Percentiles rank a stretch among this genome's conserved stretches.
phyloP scores from a whole-genome alignment of 1,140 invertebrate species.

The Zaprionus camerounensis region DNA sequence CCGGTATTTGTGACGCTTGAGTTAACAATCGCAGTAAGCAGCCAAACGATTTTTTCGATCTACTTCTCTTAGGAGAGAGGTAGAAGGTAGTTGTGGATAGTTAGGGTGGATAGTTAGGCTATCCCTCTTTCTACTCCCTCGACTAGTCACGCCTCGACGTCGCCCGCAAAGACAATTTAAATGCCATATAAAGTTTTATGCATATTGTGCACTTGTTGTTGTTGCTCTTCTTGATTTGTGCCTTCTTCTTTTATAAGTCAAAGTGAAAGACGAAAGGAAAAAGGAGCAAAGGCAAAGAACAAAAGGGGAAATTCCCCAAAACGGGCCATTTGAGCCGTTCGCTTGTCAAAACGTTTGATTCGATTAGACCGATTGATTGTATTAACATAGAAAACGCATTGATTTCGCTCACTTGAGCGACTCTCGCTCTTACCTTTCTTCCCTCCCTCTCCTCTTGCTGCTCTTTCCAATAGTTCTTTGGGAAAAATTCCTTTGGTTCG shows the following conservation, averaged over 20 bases:
- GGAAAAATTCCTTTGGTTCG: slow-evolving; percentile 13
- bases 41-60: slow-evolving; percentile 39
- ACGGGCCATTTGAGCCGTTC: slow-evolving; percentile 69
- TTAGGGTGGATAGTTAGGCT: not conserved
- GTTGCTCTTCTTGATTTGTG: slow-evolving; percentile 35
- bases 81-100: not conserved
- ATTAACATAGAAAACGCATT: slow-evolving; percentile 78
- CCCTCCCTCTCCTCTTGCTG: not conserved
- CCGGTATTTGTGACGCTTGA: slow-evolving; percentile 83
- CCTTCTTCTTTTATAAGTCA: slow-evolving; percentile 54
- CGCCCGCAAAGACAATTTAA: slow-evolving; percentile 60
- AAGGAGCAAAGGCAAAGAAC: slow-evolving; percentile 6
- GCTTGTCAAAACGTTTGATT: slow-evolving; percentile 78
- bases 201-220: slow-evolving; percentile 76
- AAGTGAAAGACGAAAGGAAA: slow-evolving; percentile 6
- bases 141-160: slow-evolving; percentile 14
- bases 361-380: slow-evolving; percentile 80
- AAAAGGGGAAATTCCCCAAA: slow-evolving; percentile 44
- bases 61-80: not conserved
- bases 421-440: not conserved
- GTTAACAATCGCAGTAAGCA: slow-evolving; percentile 76
- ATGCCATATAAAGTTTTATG: slow-evolving; percentile 81
- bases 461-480: slow-evolving; percentile 25
- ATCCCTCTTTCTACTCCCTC: not conserved
- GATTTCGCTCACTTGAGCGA: slow-evolving; percentile 71